Conservation (phyloP, 2,888 invertebrate species). For the Itoplectis maculator region DNA sequence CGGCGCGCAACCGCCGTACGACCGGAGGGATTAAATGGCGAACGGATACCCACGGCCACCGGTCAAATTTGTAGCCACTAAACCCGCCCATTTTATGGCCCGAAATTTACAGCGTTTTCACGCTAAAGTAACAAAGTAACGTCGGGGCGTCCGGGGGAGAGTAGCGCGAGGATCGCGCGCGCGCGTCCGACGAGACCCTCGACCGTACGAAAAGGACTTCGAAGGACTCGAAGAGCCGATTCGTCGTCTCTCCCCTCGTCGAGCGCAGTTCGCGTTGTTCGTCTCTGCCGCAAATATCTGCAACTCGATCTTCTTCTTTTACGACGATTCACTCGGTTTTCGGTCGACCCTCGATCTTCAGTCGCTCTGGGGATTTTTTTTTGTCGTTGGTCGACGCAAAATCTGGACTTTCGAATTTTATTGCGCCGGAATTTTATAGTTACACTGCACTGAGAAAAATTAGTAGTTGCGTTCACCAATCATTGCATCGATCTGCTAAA, state of each 20-base stretch:
- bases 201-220: too few species aligned
- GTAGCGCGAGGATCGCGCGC: slow-evolving; percentile 5
- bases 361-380: slow-evolving; percentile 2
- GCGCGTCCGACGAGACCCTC: too few species aligned
- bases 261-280: too few species aligned
- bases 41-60: slow-evolving; percentile 69
- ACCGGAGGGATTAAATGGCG: slow-evolving; percentile 76
- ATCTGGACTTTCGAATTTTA: too few species aligned
- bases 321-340: slow-evolving; percentile 3
- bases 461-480: too few species aligned
- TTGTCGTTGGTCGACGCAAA: too few species aligned
- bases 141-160: slow-evolving; percentile 47
- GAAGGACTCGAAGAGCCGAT: too few species aligned
- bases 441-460: too few species aligned
- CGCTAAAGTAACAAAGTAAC: slow-evolving; percentile 81
- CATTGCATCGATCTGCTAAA: too few species aligned
- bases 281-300: slow-evolving; percentile 12
- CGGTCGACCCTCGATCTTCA: not conserved
- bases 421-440: too few species aligned
- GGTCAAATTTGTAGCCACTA: slow-evolving; percentile 83
- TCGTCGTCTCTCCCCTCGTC: slow-evolving; percentile 10
- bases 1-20: too few species aligned
- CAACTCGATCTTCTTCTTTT: slow-evolving; percentile 1
- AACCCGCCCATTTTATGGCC: slow-evolving; percentile 81
- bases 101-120: slow-evolving; percentile 82